Evolutionary conservation across 2,888 invertebrate genomes (phyloP).

Genomic region (Macrophya annulata): DNA sequence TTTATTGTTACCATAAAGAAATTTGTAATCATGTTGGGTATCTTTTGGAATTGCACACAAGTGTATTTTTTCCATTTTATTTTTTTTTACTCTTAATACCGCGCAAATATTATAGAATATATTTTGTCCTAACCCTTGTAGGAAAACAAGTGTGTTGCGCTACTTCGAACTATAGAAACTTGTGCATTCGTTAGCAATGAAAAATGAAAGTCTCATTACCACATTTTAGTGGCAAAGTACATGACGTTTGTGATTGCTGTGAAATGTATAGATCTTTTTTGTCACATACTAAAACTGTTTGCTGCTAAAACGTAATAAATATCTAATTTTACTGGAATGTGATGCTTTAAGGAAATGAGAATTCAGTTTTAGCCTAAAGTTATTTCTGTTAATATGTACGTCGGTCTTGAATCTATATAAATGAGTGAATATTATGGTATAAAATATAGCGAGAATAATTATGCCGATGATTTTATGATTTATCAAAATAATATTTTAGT

Average conservation of each 20-base stretch:
- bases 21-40: slow-evolving; percentile 20
- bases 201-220: not conserved
- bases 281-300: slow-evolving; percentile 32
- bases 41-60: slow-evolving; percentile 10
- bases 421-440: slow-evolving; percentile 30
- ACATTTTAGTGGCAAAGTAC: slow-evolving; percentile 19
- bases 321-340: slow-evolving; percentile 44
- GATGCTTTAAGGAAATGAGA: slow-evolving; percentile 30
- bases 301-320: slow-evolving; percentile 39
- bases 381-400: slow-evolving; percentile 43
- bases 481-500: not conserved
- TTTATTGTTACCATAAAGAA: not conserved
- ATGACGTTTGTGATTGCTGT: not conserved
- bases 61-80: not conserved
- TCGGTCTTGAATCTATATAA: slow-evolving; percentile 42
- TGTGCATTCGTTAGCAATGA: slow-evolving; percentile 6
- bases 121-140: not conserved
- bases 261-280: slow-evolving; percentile 43
- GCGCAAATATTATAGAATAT: not conserved
- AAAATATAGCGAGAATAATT: slow-evolving; percentile 48
- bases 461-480: slow-evolving; percentile 2
- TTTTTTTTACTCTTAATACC: not conserved
- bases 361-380: slow-evolving; percentile 53
- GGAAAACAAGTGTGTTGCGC: not conserved
- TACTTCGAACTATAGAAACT: not conserved